Base-by-base conservation (phyloP, 2,113 vertebrate genomes). In the Labeo catla region DNA sequence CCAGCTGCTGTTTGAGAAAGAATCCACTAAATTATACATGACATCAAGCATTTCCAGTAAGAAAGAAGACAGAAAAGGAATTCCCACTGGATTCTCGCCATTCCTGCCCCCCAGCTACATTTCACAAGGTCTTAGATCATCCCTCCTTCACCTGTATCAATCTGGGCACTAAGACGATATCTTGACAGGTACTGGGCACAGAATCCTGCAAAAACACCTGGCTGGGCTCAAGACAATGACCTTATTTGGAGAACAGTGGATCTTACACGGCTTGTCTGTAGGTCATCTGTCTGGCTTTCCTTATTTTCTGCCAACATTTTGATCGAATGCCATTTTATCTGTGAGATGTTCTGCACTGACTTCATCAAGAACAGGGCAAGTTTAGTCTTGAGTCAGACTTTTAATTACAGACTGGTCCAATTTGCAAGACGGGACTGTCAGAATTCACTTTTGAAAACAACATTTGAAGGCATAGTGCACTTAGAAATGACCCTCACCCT, bases 181-280 rank as follows among this genome's bases (percentile, higher is more conserved):
- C 68, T 86, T 83, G 88, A 87, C 88, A 89, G 82, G 76, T 85
- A 85, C 86, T 87, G 88, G 86, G 88, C 88, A 87, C 65, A 2
- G 54, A 66, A 39, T 83, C 61, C 65, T 73, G 52, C 23, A 21
- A 81, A 52, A 72, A 73, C 88, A 89, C 86, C 88, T 89, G 86
- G 79, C 7, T 52, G 13, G 21, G 28, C 49, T 50, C 43, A 50
- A 79, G 65, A 87, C 82, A 77, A 83, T 50, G 2, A 43, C 83
- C 88, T 74, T 89, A 85, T 87, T 83, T 83, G 79, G 88, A 28
- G 45, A 77, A 50, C 59, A 9, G 49, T 45, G 57, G 49, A 72
- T 63, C 23, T 36, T 28, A 36, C 34, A 73, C 43, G 16, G 50
- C 47, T 52, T 70, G 47, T 70, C 81, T 73, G 11, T 23, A 59